Conservation (phyloP, 2,113 vertebrate species). For the Loxodonta africana region DNA sequence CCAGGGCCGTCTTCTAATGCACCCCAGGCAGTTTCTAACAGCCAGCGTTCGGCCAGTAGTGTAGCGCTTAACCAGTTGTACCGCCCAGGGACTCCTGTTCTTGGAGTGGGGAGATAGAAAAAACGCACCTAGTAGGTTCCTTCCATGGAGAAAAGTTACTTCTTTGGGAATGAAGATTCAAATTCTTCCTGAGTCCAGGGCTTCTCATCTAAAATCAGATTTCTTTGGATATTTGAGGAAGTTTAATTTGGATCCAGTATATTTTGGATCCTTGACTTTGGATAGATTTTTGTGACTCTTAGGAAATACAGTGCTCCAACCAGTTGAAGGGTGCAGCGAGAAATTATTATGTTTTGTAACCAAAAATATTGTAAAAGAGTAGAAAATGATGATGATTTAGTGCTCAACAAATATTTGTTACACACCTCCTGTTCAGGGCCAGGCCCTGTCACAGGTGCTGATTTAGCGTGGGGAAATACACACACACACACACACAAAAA, state of each 20-base stretch:
- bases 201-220: too few relatives aligned
- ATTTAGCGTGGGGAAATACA: not conserved
- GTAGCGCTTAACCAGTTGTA: too few relatives aligned
- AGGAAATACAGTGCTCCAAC: not conserved
- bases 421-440: fast-evolving
- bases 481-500: too few relatives aligned
- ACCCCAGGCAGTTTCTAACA: too few relatives aligned
- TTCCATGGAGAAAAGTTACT: too few relatives aligned
- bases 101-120: not conserved
- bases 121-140: not conserved
- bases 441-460: fast-evolving
- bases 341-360: too few relatives aligned
- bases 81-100: too few relatives aligned
- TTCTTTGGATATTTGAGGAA: not conserved
- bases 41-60: too few relatives aligned
- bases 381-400: too few relatives aligned
- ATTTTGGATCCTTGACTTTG: not conserved
- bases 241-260: not conserved
- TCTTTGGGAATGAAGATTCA: not conserved
- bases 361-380: not conserved
- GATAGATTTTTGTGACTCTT: not conserved
- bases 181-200: not conserved
- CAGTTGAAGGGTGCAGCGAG: not conserved
- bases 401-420: too few relatives aligned
- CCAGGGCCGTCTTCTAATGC: too few relatives aligned